A percentile compares a stretch with the other conserved stretches of the same genome.
phyloP scores from a whole-genome alignment of 1,140 invertebrate species.

The Drosophila seguyi region DNA sequence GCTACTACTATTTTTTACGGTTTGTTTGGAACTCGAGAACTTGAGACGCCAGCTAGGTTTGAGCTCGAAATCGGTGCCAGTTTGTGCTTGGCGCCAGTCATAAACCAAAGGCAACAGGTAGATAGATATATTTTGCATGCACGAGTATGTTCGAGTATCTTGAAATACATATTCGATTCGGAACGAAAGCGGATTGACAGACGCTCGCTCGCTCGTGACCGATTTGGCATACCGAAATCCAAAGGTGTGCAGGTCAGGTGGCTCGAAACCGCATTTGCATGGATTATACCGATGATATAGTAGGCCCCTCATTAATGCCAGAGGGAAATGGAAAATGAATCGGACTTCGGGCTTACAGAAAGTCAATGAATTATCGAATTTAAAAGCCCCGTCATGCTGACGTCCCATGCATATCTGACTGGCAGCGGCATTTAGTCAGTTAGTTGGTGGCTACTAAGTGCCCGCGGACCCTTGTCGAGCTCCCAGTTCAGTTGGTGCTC shows the following conservation, averaged over 20 bases:
- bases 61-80: conserved; percentile 64
- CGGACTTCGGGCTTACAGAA: conserved; percentile 26
- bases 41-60: conserved; percentile 59
- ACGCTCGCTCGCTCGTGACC: conserved; percentile 28
- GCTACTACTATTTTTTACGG: conserved; percentile 55
- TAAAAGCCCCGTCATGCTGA: conserved; percentile 34
- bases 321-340: conserved; percentile 47
- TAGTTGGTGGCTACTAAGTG: conserved; percentile 5
- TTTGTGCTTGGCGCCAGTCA: conserved; percentile 75
- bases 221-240: conserved; percentile 34
- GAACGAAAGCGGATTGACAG: conserved; percentile 28
- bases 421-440: background rate
- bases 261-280: conserved; percentile 44
- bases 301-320: conserved; percentile 54
- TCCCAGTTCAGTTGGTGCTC: conserved; percentile 29
- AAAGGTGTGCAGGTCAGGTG: conserved; percentile 53
- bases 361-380: conserved; percentile 43
- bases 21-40: conserved; percentile 68
- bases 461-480: background rate
- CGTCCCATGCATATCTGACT: conserved; percentile 15
- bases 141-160: conserved; percentile 10
- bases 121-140: background rate
- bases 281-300: conserved; percentile 27
- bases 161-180: conserved; percentile 30
- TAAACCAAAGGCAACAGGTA: conserved; percentile 58